These are phyloP conservation scores for Ellobius talpinus DNA, from an alignment of 2,113 vertebrate genomes.

Conservation along the genomic window DNA sequence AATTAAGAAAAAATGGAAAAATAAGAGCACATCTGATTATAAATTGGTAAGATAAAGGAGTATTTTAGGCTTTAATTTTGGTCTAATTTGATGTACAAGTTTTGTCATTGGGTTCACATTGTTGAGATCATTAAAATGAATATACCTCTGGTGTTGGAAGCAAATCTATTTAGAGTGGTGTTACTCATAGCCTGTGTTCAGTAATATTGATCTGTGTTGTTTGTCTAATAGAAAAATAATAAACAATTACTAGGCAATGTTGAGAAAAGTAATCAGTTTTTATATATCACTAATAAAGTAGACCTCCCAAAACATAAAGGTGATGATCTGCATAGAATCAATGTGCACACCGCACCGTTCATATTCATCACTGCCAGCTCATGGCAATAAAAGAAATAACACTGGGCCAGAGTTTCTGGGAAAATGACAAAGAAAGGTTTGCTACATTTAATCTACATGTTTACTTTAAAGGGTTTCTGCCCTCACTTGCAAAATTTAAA, in stretches of 20 bases:
- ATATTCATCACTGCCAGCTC: conserved; percentile 90
- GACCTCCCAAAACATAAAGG: conserved; percentile 96
- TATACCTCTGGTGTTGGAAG: conserved; percentile 92
- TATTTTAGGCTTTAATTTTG: conserved; percentile 84
- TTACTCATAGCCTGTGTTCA: conserved; percentile 96
- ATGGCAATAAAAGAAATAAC: conserved; percentile 81
- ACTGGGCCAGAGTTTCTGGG: conserved; percentile 73
- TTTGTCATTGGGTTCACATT: conserved; percentile 97
- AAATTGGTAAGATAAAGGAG: conserved; percentile 77
- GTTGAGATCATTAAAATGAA: conserved; percentile 96
- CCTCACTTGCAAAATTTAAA: conserved; percentile 50
- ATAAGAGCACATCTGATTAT: background rate
- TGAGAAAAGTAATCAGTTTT: conserved; percentile 98
- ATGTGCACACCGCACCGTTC: conserved; percentile 95
- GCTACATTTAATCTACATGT: conserved; percentile 33
- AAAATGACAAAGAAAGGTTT: conserved; percentile 74
- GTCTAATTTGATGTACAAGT: conserved; percentile 82
- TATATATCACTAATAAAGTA: conserved; percentile 96
- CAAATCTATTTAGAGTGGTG: conserved; percentile 98
- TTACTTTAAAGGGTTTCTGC: conserved; percentile 66
- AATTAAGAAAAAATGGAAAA: background rate
- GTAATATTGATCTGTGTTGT: conserved; percentile 98
- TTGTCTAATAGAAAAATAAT: conserved; percentile 99
- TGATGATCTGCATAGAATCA: conserved; percentile 99
- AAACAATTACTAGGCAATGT: conserved; percentile 99